Evolutionary conservation across 2,888 invertebrate species (phyloP), one percentile per base, ranked within the genome.

Genomic region (Oscheius sp.): DNA sequence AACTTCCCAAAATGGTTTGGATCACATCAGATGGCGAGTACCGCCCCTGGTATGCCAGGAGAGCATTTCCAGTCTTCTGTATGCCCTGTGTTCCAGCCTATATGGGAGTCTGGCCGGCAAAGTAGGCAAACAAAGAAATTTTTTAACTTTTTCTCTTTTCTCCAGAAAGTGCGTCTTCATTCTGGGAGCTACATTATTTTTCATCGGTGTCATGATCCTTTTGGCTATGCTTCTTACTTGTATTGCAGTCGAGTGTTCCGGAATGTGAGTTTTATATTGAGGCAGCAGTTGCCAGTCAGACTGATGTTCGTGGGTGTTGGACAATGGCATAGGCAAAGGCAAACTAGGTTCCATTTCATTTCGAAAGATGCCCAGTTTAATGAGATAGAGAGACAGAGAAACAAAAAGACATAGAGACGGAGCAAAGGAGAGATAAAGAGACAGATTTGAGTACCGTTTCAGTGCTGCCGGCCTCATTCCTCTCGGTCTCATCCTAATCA

Each of bases 1-100:
- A 21, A 33, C 29, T 37, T 68, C 35, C 50, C 47, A 37, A 35
- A 53, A 68, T 68, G 68, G 68, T 68, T 53, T 68, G 68, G 68
- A 33, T 68, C 9, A 68, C 68, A 13, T 51, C 68, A 42, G 68
- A 68, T n/a, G 81, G 79, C 1, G 79, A 89, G 58, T 88, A 87
- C 75, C 85, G 82, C 50, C 88, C 88, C 13, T 88, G 88, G 88
- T 88, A 89, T 76, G 73, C 82, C 13, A 73, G 86, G 29, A 70
- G 86, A 21, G 75, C 81, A 2, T 84, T 83, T 21, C 88, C 88
- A 21, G 84, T 88, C n/a, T 88, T 89, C 73, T 88, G 89, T 65
- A 80, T 85, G 51, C 86, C 87, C 5, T 89, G 88, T 73, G 72
- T 88, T 9, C 87, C 89, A 5, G 83, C 83, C 59, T 88, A 88